phyloP scores from a whole-genome alignment of 1,140 invertebrate genomes.

The Drosophila sp. region DNA sequence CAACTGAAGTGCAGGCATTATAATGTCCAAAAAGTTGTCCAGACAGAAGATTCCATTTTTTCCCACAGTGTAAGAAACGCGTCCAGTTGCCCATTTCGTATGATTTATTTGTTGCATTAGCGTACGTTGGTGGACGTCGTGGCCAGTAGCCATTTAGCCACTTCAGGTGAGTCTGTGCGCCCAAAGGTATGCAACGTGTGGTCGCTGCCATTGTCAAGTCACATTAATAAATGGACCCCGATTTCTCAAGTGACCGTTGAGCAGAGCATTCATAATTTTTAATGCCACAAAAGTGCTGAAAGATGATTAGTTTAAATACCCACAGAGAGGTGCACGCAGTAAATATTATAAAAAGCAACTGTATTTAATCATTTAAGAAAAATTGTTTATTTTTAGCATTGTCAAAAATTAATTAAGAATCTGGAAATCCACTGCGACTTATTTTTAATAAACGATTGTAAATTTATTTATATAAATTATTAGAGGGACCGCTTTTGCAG shows the following conservation, averaged over 20 bases:
- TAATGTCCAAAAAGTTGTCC: not conserved
- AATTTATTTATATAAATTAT: no score
- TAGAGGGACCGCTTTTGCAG: no score
- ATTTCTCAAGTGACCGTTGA: slow-evolving; percentile 8
- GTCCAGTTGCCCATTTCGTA: slow-evolving; percentile 27
- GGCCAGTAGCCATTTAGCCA: slow-evolving; percentile 35
- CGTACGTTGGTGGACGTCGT: slow-evolving; percentile 39
- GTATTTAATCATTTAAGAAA: not conserved
- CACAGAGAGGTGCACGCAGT: slow-evolving; percentile 23
- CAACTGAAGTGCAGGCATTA: slow-evolving; percentile 3
- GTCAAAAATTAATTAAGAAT: no score
- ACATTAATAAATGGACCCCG: slow-evolving; percentile 50
- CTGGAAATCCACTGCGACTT: no score
- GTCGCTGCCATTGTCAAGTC: slow-evolving; percentile 12
- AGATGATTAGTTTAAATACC: slow-evolving; percentile 17
- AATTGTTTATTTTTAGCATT: no score
- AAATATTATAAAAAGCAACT: slow-evolving; percentile 25
- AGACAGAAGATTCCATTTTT: not conserved
- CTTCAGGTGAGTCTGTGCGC: slow-evolving; percentile 44
- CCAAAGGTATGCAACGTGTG: slow-evolving; percentile 52
- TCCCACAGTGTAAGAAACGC: slow-evolving; percentile 13
- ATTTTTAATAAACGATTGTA: no score
- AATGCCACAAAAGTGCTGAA: slow-evolving; percentile 52
- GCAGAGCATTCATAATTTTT: slow-evolving; percentile 61
- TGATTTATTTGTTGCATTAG: slow-evolving; percentile 75